These are phyloP conservation scores for Lasioglossum lativentre DNA, from an alignment of 2,888 invertebrate genomes.

Conservation along the genomic window DNA sequence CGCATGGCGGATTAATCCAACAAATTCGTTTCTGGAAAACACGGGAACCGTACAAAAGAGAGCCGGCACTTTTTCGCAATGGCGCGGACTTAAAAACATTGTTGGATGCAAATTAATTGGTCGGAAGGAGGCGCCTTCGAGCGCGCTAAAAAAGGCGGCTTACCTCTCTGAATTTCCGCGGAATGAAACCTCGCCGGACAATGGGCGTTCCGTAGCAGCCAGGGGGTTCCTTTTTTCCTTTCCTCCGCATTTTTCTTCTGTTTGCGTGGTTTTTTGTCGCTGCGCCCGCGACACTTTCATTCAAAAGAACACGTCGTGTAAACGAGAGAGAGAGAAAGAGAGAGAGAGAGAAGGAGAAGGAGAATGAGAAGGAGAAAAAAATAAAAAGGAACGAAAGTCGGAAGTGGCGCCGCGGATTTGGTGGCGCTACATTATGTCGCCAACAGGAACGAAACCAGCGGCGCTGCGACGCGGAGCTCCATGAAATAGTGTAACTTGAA, in stretches of 20 bases:
- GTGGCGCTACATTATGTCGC: constrained; percentile 18
- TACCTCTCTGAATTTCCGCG: constrained; percentile 36
- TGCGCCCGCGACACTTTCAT: constrained; percentile 32
- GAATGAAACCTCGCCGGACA: constrained; percentile 36
- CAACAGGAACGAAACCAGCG: constrained; percentile 26
- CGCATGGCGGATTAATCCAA: not conserved
- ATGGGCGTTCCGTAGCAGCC: constrained; percentile 14
- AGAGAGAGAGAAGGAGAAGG: not conserved
- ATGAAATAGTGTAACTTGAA: not conserved
- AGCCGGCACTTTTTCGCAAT: constrained; percentile 13
- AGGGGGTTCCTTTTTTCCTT: constrained; percentile 27
- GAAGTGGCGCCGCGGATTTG: constrained; percentile 5
- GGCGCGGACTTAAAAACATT: constrained; percentile 8
- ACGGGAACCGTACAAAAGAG: constrained; percentile 7
- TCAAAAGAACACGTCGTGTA: constrained; percentile 25
- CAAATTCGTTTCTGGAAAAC: constrained; percentile 25
- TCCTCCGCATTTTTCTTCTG: constrained; percentile 21
- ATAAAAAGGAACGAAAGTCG: constrained; percentile 21
- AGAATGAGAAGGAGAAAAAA: not conserved
- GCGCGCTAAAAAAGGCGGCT: constrained; percentile 41
- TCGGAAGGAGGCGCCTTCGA: constrained; percentile 37
- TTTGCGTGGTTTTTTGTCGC: constrained; percentile 17
- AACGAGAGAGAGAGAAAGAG: not conserved
- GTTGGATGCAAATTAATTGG: constrained; percentile 49
- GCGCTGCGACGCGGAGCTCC: not conserved